Conservation (phyloP, 1,140 invertebrate genomes). For the Psilanteris sp. region DNA sequence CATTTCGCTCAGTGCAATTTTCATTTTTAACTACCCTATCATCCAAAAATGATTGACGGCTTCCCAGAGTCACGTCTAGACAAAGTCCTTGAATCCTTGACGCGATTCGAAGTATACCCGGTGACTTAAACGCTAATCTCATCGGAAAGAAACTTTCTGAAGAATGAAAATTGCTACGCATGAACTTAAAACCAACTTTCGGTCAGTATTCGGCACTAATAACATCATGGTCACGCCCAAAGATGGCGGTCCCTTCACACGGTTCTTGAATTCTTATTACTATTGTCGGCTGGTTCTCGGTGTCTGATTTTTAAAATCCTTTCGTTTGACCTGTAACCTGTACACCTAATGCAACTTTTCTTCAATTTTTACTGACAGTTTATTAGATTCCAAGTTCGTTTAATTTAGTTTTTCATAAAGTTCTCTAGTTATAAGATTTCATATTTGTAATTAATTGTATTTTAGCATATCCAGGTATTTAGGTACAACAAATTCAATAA, state of each 20-base stretch:
- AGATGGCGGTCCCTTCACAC: slow-evolving; percentile 16
- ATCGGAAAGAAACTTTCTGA: slow-evolving; percentile 25
- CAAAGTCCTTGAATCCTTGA: slow-evolving; percentile 55
- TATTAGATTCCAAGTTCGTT: slow-evolving; percentile 26
- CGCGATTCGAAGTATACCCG: slow-evolving; percentile 12
- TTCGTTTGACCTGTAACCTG: slow-evolving; percentile 19
- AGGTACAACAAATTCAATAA: too few species aligned
- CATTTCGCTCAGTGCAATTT: slow-evolving; percentile 5
- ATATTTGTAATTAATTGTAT: too few species aligned
- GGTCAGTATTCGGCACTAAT: slow-evolving; percentile 25
- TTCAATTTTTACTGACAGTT: slow-evolving; percentile 7
- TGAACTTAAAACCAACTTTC: slow-evolving; percentile 42
- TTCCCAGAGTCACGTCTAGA: slow-evolving; percentile 56
- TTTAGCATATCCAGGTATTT: too few species aligned
- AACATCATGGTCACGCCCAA: slow-evolving; percentile 41
- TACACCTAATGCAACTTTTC: slow-evolving; percentile 25
- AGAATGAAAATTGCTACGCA: slow-evolving; percentile 21
- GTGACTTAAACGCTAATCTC: slow-evolving; percentile 32
- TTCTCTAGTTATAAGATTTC: too few species aligned
- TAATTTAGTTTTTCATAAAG: too few species aligned
- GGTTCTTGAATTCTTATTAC: slow-evolving; percentile 20
- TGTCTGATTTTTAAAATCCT: slow-evolving; percentile 14
- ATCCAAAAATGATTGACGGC: slow-evolving; percentile 55
- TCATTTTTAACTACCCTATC: slow-evolving; percentile 38
- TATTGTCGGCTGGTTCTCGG: slow-evolving; percentile 27